These are phyloP conservation scores for Octodonta nipae DNA, from an alignment of 2,888 invertebrate species.

Conservation along the genomic window DNA sequence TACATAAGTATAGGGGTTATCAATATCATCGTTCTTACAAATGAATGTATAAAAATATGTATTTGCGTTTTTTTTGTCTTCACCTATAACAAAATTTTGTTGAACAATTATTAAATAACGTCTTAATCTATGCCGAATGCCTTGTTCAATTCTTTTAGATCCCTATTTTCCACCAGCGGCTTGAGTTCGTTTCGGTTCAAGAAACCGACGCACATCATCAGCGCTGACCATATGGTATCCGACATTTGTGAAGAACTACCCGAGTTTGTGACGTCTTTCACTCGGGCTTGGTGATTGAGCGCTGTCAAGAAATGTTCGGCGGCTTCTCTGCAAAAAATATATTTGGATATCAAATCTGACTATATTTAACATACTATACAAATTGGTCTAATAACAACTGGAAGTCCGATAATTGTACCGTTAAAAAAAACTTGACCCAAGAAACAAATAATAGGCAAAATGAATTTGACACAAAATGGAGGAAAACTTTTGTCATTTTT, in stretches of 20 bases:
- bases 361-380: too few species aligned
- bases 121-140: conserved; percentile 47
- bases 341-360: background rate
- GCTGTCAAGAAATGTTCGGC: conserved; percentile 90
- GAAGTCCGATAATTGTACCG: too few species aligned
- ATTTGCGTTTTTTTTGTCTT: too few species aligned
- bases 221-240: conserved; percentile 85
- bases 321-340: conserved; percentile 55
- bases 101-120: too few species aligned
- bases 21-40: too few species aligned
- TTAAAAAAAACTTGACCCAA: too few species aligned
- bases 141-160: conserved; percentile 48
- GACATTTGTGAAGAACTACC: conserved; percentile 54
- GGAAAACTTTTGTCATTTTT: too few species aligned
- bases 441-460: too few species aligned
- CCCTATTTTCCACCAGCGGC: conserved; percentile 45
- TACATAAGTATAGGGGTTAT: too few species aligned
- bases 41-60: conserved; percentile 2
- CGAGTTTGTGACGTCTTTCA: conserved; percentile 40
- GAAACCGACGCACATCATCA: conserved; percentile 75
- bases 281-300: conserved; percentile 79
- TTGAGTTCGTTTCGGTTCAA: conserved; percentile 58
- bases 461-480: too few species aligned
- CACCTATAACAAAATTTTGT: too few species aligned
- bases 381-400: too few species aligned